Percentiles rank a stretch among this genome's conserved stretches.
phyloP scores from a whole-genome alignment of 2,888 invertebrate species.

The Standfussiana lucernea region DNA sequence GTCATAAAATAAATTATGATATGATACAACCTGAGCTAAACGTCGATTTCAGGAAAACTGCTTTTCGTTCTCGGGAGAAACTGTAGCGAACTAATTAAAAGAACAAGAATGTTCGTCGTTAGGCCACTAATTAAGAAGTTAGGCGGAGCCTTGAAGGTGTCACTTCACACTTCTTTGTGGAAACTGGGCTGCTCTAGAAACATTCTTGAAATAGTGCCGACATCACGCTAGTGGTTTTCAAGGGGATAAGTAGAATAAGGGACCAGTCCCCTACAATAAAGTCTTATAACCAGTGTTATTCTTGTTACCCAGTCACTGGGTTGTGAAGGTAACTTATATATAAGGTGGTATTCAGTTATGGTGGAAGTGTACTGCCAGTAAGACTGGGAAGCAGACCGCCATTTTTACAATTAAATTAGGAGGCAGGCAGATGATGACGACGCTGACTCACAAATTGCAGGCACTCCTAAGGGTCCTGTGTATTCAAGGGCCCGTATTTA shows the following conservation, averaged over 20 bases:
- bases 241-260: background rate
- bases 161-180: slow-evolving; percentile 36
- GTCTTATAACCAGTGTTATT: background rate
- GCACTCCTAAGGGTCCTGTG: background rate
- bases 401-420: background rate
- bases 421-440: background rate
- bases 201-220: background rate
- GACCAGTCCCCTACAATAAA: too few species aligned
- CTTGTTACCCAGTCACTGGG: background rate
- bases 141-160: background rate
- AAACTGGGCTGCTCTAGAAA: slow-evolving; percentile 10
- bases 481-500: background rate
- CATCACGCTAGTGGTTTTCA: background rate
- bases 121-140: slow-evolving; percentile 42
- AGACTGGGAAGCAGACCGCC: background rate
- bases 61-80: slow-evolving; percentile 21
- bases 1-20: background rate
- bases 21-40: background rate
- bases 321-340: background rate
- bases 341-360: background rate
- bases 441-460: background rate
- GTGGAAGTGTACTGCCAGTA: background rate
- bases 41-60: background rate
- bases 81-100: slow-evolving; percentile 29
- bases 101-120: slow-evolving; percentile 31